Base-by-base conservation (phyloP, 2,113 vertebrate species). In the Sphaerodactylus townsendi region DNA sequence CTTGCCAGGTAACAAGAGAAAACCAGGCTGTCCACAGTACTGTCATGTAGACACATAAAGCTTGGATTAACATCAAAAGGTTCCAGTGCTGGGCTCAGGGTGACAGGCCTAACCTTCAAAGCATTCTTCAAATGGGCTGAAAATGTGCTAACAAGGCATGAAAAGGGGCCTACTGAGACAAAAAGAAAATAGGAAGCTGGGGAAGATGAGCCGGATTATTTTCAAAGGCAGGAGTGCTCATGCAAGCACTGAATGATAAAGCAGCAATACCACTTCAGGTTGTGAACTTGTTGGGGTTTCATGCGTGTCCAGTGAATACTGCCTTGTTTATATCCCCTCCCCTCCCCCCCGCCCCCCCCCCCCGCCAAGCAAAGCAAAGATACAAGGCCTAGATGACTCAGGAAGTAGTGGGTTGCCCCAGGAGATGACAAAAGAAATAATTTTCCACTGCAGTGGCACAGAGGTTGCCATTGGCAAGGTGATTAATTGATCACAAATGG, bases 21-120 rank as follows among this genome's bases (percentile, higher is more conserved):
- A 56, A 77, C 87, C 30, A 44, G 2, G 79, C 79, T 84, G 81
- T 81, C 66, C 46, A 15, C 83, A 79, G 68, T 35, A 75, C 3
- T 28, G 44, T 37, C 86, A 14, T 82, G 85, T 84, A 56, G 79
- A 44, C 13, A 2, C 1, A 53, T 62, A 69, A 76, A 81, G 56
- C 68, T 68, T 35, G 82, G 86, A 77, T 72, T 84, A 84, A 75
- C 75, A 59, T 59, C 83, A 86, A 46, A 72, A 73, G 77, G 78
- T 7, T 56, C 59, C 75, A 5, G 65, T 0, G 30, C 69, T 3
- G 23, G n/a, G 23, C 53, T 41, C 39, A 11, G 21, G 2, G 56
- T 53, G 39, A 50, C 64, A 79, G 68, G 86, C 10, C 71, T 73
- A 68, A 77, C 77, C 79, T 89, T 79, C 87, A 85, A 71, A 41